Evolutionary conservation across 2,888 invertebrate genomes (phyloP).

Genomic region (Bibio marci): DNA sequence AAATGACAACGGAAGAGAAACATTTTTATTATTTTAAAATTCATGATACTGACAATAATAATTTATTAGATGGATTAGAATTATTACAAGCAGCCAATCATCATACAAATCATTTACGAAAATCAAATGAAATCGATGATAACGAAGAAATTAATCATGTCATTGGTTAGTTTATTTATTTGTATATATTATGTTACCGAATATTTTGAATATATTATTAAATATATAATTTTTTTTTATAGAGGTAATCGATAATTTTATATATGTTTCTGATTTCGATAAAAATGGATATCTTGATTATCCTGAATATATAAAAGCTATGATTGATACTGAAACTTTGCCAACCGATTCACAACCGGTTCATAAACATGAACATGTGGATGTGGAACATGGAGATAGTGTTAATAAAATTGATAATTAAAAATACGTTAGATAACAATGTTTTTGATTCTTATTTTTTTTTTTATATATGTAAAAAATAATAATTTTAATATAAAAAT

Average conservation of each 20-base stretch:
- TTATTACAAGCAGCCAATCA: slow-evolving; percentile 44
- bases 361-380: too few species aligned
- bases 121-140: slow-evolving; percentile 34
- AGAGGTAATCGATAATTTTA: slow-evolving; percentile 75
- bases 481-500: too few species aligned
- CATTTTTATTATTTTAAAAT: slow-evolving; percentile 32
- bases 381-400: too few species aligned
- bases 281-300: slow-evolving; percentile 77
- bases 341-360: too few species aligned
- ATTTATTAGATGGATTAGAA: slow-evolving; percentile 77
- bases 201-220: background rate
- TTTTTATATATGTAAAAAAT: too few species aligned
- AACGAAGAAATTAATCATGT: slow-evolving; percentile 19
- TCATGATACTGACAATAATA: slow-evolving; percentile 83
- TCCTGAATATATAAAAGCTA: slow-evolving; percentile 47
- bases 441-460: too few species aligned
- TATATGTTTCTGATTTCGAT: slow-evolving; percentile 67
- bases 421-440: too few species aligned
- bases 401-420: too few species aligned
- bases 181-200: background rate
- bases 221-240: slow-evolving; percentile 21
- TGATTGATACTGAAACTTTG: background rate
- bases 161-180: background rate
- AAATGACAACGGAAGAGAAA: slow-evolving; percentile 64
- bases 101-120: slow-evolving; percentile 35